These are phyloP conservation scores for Wasmannia auropunctata DNA, from an alignment of 1,140 invertebrate genomes.

Conservation along the genomic window DNA sequence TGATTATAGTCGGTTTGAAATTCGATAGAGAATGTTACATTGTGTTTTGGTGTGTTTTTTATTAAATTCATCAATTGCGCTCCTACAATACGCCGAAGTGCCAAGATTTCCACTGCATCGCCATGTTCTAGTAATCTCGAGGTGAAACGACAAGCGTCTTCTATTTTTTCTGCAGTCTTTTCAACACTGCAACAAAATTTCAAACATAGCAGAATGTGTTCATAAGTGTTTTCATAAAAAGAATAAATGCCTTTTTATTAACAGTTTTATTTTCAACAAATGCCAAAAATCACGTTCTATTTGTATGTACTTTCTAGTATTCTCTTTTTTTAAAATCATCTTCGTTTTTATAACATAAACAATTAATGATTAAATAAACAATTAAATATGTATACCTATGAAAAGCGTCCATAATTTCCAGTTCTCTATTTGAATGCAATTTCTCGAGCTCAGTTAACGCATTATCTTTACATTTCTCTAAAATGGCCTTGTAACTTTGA, in stretches of 20 bases:
- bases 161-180: constrained; percentile 92
- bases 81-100: constrained; percentile 91
- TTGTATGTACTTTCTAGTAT: not conserved
- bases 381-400: constrained; percentile 85
- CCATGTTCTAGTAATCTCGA: constrained; percentile 92
- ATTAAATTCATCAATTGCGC: constrained; percentile 92
- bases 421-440: constrained; percentile 93
- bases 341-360: not conserved
- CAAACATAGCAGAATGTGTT: not conserved
- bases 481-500: constrained; percentile 92
- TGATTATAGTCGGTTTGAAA: constrained; percentile 93
- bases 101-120: constrained; percentile 92
- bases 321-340: not conserved
- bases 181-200: constrained; percentile 86
- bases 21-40: constrained; percentile 91
- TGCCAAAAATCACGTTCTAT: constrained; percentile 24
- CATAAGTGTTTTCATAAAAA: not conserved
- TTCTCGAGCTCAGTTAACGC: constrained; percentile 91
- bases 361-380: not conserved
- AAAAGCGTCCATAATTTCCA: constrained; percentile 95
- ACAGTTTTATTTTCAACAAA: not conserved
- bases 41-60: constrained; percentile 92
- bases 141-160: constrained; percentile 94
- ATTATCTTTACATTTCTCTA: constrained; percentile 92
- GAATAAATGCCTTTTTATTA: not conserved